Percentiles rank a stretch among this genome's conserved stretches.
These are phyloP conservation scores for Varanus komodoensis DNA, from an alignment of 2,113 vertebrate genomes.

Conservation along the genomic window DNA sequence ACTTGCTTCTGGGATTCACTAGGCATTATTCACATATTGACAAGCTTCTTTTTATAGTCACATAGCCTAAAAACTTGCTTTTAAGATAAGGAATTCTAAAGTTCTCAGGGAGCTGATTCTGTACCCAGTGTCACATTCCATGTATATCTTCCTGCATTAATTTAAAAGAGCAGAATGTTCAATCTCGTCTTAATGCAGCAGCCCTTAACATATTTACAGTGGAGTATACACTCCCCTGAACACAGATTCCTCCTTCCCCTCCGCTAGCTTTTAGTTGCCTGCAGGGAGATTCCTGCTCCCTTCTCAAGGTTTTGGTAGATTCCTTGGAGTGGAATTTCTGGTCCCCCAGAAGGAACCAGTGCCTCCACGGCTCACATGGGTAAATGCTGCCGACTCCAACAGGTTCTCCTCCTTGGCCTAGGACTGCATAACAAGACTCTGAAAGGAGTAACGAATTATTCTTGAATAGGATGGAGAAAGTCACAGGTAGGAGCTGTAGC, in stretches of 20 bases:
- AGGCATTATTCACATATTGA: neutral
- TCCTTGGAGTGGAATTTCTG: no score
- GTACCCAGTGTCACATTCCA: neutral
- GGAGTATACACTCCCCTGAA: neutral
- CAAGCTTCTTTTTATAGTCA: neutral
- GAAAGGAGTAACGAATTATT: neutral
- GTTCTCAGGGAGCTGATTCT: neutral
- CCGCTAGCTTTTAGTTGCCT: no score
- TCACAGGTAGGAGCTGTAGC: neutral
- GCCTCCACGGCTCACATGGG: no score
- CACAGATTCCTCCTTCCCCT: no score
- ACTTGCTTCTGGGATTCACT: neutral
- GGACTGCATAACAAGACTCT: neutral
- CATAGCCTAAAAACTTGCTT: neutral
- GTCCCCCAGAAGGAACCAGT: no score
- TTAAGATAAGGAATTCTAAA: neutral
- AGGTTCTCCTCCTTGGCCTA: no score
- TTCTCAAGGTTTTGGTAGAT: no score
- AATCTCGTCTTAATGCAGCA: neutral
- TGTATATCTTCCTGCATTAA: neutral
- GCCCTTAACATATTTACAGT: neutral
- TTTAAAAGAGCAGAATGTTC: neutral
- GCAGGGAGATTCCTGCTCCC: no score
- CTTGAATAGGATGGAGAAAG: neutral
- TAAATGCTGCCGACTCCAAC: no score